phyloP scores from a whole-genome alignment of 2,888 invertebrate species.

The Tenthredo amoena region DNA sequence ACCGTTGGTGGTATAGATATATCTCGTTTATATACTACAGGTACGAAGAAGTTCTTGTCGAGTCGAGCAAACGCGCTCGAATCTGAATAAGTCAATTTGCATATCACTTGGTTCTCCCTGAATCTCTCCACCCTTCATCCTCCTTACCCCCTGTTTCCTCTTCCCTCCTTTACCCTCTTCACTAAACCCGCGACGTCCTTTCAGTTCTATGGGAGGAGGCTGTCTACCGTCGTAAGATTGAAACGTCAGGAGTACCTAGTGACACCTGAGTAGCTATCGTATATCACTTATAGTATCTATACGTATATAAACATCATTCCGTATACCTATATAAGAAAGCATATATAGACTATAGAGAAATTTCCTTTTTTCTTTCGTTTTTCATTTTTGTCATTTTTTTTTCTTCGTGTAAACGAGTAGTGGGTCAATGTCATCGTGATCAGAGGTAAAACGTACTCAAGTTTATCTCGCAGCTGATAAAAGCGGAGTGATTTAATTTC shows the following conservation, averaged over 20 bases:
- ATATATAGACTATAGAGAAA: not conserved
- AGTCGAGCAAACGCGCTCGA: constrained; percentile 44
- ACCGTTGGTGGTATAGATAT: not conserved
- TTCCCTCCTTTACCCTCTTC: not conserved
- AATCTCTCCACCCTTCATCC: constrained; percentile 22
- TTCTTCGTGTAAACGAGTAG: not conserved
- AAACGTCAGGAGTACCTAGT: constrained; percentile 18
- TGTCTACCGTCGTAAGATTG: constrained; percentile 26
- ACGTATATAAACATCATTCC: not conserved
- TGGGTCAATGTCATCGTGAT: not conserved
- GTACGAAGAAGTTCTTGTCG: constrained; percentile 36
- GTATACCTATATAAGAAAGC: not conserved
- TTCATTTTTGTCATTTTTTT: not conserved
- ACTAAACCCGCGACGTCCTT: not conserved
- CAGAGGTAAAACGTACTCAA: not conserved
- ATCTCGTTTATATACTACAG: constrained; percentile 3
- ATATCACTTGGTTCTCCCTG: constrained; percentile 43
- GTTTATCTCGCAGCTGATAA: not conserved
- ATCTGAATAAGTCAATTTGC: constrained; percentile 50
- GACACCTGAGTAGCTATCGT: constrained; percentile 15
- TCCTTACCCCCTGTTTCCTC: not conserved
- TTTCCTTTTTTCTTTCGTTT: not conserved
- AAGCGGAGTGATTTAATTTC: not conserved
- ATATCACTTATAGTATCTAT: not conserved
- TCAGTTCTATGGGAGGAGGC: not conserved